Conservation (phyloP, 2,888 invertebrate species). For the Amblyjoppa fuscipennis region DNA sequence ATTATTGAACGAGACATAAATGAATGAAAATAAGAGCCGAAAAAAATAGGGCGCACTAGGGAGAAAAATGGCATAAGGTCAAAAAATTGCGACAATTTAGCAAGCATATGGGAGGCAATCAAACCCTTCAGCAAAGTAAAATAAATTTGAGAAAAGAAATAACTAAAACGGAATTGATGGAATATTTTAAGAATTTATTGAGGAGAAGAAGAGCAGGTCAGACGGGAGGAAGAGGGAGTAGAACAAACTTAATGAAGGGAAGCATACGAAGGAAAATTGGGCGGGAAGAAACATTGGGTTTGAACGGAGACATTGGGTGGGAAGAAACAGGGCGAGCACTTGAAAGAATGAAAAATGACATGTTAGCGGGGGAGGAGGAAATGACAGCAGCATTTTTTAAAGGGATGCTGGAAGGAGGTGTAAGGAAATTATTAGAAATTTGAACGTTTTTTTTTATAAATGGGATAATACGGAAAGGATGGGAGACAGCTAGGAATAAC, state of each 20-base stretch:
- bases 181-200: background rate
- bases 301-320: background rate
- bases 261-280: background rate
- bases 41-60: background rate
- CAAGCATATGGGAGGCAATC: conserved; percentile 9
- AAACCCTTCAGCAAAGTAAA: conserved; percentile 19
- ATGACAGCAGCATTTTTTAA: too few species aligned
- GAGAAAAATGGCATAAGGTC: conserved; percentile 1
- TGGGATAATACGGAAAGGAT: too few species aligned
- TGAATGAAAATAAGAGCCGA: background rate
- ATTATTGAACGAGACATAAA: background rate
- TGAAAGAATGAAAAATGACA: background rate
- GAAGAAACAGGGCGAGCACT: background rate
- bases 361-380: background rate
- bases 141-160: background rate
- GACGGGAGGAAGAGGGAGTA: background rate
- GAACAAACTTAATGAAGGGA: background rate
- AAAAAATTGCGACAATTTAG: conserved; percentile 4
- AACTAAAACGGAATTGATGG: background rate
- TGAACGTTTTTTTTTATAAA: too few species aligned
- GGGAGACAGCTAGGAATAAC: too few species aligned
- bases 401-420: too few species aligned
- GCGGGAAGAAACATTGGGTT: background rate
- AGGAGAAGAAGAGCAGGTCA: background rate
- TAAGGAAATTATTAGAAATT: too few species aligned